Conservation (phyloP, 2,888 invertebrate genomes). For the Dromius quadrimaculatus region DNA sequence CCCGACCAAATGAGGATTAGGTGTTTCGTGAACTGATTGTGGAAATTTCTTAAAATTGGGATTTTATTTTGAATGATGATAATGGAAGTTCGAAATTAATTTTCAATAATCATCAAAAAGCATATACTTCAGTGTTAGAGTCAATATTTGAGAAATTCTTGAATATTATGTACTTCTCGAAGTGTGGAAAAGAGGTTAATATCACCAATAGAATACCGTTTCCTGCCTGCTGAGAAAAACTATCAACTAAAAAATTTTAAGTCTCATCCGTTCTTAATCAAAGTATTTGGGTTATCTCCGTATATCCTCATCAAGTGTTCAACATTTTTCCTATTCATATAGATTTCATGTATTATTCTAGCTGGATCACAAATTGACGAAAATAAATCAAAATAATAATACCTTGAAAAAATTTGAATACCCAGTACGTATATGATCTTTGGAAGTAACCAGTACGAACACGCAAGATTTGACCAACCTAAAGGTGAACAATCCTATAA, state of each 20-base stretch:
- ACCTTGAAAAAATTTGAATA: too few relatives aligned
- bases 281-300: slow-evolving; percentile 14
- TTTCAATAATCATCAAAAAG: too few relatives aligned
- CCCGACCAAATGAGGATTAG: slow-evolving; percentile 5
- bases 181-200: too few relatives aligned
- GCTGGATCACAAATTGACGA: slow-evolving; percentile 13
- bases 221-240: background rate
- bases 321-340: background rate
- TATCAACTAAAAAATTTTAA: slow-evolving; percentile 14
- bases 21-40: slow-evolving; percentile 4
- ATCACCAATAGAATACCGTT: too few relatives aligned
- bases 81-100: too few relatives aligned
- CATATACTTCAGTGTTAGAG: too few relatives aligned
- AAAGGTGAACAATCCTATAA: slow-evolving; percentile 51
- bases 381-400: too few relatives aligned
- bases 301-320: slow-evolving; percentile 1
- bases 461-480: background rate
- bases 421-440: too few relatives aligned
- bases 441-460: background rate
- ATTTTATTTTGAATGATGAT: too few relatives aligned
- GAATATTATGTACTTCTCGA: too few relatives aligned
- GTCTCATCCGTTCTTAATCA: slow-evolving; percentile 16
- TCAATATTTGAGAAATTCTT: too few relatives aligned
- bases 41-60: slow-evolving; percentile 5
- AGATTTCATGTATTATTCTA: slow-evolving; percentile 10